phyloP scores from a whole-genome alignment of 64 coral and sea anemone genomes.

The Stichodactyla mertensii region DNA sequence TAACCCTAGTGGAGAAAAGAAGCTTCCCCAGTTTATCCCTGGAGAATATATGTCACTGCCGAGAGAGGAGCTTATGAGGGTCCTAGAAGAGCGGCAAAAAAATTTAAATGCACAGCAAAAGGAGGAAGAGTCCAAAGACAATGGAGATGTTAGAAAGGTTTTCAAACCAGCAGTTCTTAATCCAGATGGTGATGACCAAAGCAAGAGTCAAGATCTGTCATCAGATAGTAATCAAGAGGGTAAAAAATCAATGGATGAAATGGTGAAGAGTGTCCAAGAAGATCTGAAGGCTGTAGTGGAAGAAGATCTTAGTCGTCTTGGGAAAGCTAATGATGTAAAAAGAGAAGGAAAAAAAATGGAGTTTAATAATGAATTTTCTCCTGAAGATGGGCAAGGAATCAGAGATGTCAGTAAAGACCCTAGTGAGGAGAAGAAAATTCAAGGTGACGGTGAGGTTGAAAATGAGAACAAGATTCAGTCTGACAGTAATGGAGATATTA shows the following conservation, averaged over 20 bases:
- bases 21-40: conserved; percentile 11
- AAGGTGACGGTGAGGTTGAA: neutral
- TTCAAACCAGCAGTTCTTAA: neutral
- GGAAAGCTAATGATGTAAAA: neutral
- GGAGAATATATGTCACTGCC: conserved; percentile 12
- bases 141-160: neutral
- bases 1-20: neutral
- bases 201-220: neutral
- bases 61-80: neutral
- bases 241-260: conserved; percentile 13
- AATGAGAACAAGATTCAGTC: neutral
- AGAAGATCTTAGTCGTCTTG: neutral
- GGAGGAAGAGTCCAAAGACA: neutral
- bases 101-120: neutral
- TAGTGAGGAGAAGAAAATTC: neutral
- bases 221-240: neutral
- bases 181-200: neutral
- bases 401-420: neutral
- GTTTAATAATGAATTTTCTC: neutral
- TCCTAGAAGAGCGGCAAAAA: neutral
- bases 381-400: neutral
- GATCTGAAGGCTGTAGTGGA: conserved; percentile 16
- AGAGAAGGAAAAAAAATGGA: neutral
- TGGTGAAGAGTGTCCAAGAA: conserved; percentile 5
- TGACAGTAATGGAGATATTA: neutral